Evolutionary conservation across 2,888 invertebrate species (phyloP), one percentile per base, ranked within the genome.

Genomic region (Automeris io): DNA sequence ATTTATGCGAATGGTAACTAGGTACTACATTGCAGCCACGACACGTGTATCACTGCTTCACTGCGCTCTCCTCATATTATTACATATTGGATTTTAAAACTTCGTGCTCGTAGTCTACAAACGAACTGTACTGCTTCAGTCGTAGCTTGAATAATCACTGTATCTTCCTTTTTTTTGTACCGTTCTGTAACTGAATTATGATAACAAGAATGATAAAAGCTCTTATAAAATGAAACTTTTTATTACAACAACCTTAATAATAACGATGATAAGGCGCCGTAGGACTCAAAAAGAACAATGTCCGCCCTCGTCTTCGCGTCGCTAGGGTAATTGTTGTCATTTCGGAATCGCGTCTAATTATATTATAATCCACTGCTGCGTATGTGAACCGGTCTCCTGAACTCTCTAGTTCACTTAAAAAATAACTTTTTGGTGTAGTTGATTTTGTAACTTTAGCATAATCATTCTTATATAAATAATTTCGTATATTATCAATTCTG

Each of bases 281-380:
- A 0, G 83, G 83, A 42, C 81, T 83, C 39, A 76, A 57, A 49
- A 79, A 85, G 54, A 80, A 82, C 41, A 83, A 62, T 1, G 81
- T 81, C 44, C 62, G 63, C 32, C 67, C 55, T 19, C 54, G 47
- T 39, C 68, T 55, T 35, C 39, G 57, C 1, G 58, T 60, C 7
- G 40, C 52, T 29, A 5, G 36, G 2, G 40, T 34, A 1, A 49
- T 43, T 0, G 38, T 48, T 5, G 45, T 37, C 3, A 51, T 51
- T 4, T 45, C 36, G 0, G 37, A 40, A 1, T 23, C 43, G 21
- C 22, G 33, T 2, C 29, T 39, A 19, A 25, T 32, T 36, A 40
- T 50, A 13, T 40, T 47, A 13, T 46, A 50, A 21, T 47, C 42
- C 24, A 47, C 51, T 18, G 47, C 8, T 1, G 43, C 37, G 9